Conservation (phyloP, 2,113 vertebrate genomes). For the Tyrannus savana region DNA sequence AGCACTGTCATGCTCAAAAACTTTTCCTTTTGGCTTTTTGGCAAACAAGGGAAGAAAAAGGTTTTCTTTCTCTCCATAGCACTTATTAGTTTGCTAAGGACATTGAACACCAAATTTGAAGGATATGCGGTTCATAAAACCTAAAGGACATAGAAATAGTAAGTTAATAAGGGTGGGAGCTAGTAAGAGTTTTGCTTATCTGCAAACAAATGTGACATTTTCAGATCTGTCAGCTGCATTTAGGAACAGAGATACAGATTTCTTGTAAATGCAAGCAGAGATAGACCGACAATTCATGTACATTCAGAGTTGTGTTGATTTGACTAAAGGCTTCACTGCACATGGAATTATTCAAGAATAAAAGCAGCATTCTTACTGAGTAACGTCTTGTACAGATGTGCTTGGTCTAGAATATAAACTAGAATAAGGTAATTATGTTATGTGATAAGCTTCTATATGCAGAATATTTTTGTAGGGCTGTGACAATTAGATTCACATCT, state of each 20-base stretch:
- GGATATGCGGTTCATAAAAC: neutral
- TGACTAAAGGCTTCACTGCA: slow-evolving; percentile 24
- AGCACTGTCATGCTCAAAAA: neutral
- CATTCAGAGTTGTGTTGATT: slow-evolving; percentile 2
- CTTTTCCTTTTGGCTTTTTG: neutral
- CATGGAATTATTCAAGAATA: slow-evolving; percentile 30
- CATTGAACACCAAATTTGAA: neutral
- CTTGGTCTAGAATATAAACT: slow-evolving; percentile 22
- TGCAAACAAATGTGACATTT: neutral
- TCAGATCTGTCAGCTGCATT: slow-evolving; percentile 9
- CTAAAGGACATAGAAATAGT: neutral
- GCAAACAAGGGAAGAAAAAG: neutral
- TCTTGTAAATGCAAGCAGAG: neutral
- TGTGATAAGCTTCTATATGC: neutral
- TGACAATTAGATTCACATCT: neutral
- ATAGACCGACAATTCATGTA: neutral
- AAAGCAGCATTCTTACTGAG: slow-evolving; percentile 12
- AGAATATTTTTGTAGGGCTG: neutral
- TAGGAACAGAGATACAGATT: slow-evolving; percentile 5
- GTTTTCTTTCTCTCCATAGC: neutral
- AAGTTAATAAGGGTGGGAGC: neutral
- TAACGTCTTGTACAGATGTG: neutral
- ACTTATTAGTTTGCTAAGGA: neutral
- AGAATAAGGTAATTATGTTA: neutral
- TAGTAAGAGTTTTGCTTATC: neutral